phyloP scores from a whole-genome alignment of 2,888 invertebrate genomes.

The Agrilus cyanescens region DNA sequence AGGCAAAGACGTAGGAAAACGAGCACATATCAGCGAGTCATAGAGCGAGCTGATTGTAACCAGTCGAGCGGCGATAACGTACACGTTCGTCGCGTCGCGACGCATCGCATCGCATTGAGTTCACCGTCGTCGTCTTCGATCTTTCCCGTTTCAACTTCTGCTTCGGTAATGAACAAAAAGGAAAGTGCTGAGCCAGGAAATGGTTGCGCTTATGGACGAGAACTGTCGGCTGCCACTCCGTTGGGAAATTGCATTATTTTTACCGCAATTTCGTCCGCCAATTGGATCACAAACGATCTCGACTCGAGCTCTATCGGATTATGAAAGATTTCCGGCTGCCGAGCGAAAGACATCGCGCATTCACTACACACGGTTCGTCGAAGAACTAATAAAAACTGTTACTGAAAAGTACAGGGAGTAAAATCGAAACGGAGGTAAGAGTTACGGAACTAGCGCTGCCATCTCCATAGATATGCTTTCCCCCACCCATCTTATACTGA shows the following conservation, averaged over 20 bases:
- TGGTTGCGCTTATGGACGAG: slow-evolving; percentile 14
- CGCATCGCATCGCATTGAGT: slow-evolving; percentile 1
- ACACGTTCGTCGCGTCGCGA: slow-evolving; percentile 7
- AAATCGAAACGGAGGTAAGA: too few species aligned
- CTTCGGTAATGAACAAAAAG: slow-evolving; percentile 19
- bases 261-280: slow-evolving; percentile 15
- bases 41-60: slow-evolving; percentile 16
- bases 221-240: slow-evolving; percentile 7
- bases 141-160: background rate
- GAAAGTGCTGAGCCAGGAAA: slow-evolving; percentile 19
- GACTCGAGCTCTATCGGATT: too few species aligned
- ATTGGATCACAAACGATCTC: too few species aligned
- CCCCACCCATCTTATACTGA: too few species aligned
- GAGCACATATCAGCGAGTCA: background rate
- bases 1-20: too few species aligned
- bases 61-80: slow-evolving; percentile 17
- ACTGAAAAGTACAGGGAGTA: too few species aligned
- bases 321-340: too few species aligned
- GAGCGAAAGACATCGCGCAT: too few species aligned
- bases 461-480: too few species aligned
- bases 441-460: too few species aligned
- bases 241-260: slow-evolving; percentile 22
- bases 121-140: background rate
- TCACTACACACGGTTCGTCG: too few species aligned
- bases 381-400: too few species aligned